Conservation (phyloP, 1,140 invertebrate species). For the Trichonephila clavata region DNA sequence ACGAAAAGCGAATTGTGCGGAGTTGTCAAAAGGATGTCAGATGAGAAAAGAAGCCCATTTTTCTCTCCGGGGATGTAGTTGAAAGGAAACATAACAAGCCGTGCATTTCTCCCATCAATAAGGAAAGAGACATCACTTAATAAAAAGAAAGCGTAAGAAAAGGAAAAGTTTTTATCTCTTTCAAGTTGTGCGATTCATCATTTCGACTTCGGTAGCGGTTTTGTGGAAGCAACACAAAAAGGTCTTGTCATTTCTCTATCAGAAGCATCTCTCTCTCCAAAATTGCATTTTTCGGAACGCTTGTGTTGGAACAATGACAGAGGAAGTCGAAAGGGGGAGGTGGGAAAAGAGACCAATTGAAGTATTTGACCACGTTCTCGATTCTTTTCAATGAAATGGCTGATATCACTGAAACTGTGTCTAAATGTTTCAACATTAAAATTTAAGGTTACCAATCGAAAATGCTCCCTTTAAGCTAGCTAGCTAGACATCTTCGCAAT, state of each 20-base stretch:
- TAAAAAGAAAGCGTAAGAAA: neutral
- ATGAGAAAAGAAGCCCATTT: neutral
- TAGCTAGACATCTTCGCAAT: too few species aligned
- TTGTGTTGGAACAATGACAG: neutral
- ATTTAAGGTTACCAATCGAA: too few species aligned
- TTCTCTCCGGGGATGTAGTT: neutral
- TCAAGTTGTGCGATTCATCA: neutral
- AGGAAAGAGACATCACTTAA: conserved; percentile 12
- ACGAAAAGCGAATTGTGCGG: neutral
- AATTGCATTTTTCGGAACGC: neutral
- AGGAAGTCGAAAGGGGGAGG: neutral
- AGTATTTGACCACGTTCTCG: too few species aligned
- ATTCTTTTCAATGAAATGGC: too few species aligned
- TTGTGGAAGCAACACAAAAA: neutral
- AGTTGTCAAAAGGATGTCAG: neutral
- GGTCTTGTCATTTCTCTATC: neutral
- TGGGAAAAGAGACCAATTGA: too few species aligned
- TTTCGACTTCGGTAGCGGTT: neutral
- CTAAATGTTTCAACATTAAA: too few species aligned
- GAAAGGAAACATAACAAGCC: conserved; percentile 11
- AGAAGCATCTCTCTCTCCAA: neutral
- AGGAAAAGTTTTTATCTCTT: neutral
- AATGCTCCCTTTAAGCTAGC: too few species aligned
- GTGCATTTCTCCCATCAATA: conserved; percentile 3
- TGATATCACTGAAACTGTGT: too few species aligned